Evolutionary conservation across 1,140 invertebrate genomes (phyloP), one percentile per base, ranked within the genome.

Genomic region (Penaeus japonicus): DNA sequence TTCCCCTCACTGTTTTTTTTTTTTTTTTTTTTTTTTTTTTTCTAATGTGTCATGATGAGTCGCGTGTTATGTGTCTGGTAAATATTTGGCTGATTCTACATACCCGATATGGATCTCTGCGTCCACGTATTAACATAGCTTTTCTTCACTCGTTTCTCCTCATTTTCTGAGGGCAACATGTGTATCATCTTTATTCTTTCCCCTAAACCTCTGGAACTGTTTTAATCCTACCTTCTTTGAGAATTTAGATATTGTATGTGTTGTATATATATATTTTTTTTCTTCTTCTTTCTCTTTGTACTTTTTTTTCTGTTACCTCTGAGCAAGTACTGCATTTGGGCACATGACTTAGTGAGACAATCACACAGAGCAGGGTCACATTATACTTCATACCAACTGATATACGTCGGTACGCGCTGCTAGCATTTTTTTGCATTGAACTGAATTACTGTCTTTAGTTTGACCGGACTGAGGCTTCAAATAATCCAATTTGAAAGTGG

Each of bases 381-480:
- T 24, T 30, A n/a, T 20, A 83, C 47, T 73, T 47, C 53, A n/a
- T 39, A 27, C 32, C 30, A 62, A 83, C 54, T 32, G 54, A n/a
- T 32, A 22, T 47, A 53, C 47, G 47, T 47, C 47, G 47, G 47
- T 47, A 47, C 47, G 47, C 47, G 47, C 47, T 47, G 47, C 47
- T 47, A 47, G 47, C 47, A 47, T 47, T 47, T 47, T 47, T 47
- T 47, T 47, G 47, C 47, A 47, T 47, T 47, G 47, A 15, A 47
- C 47, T 47, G 0, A 47, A 47, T 47, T 47, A 47, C 47, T 47
- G 47, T 47, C 47, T 47, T 47, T 47, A 47, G 47, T 84, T 84
- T 73, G 83, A 84, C 83, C 83, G 83, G 83, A 84, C 83, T 84
- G 83, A 84, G 83, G 83, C 70, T 75, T 73, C 47, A 12, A n/a